Conservation (phyloP, 2,888 invertebrate genomes). For the Tachina grossa region DNA sequence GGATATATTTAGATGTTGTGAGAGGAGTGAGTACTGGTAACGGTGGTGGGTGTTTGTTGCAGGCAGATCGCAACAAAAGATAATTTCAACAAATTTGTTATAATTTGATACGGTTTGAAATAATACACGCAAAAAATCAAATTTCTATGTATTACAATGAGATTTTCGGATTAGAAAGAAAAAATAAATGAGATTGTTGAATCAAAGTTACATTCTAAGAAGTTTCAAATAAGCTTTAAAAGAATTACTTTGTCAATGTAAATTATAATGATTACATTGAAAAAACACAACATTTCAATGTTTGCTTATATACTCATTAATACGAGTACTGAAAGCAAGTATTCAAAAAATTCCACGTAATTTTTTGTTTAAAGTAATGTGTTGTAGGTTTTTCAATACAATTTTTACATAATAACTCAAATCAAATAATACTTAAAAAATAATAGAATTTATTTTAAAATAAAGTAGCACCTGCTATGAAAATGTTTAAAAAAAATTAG, state of each 20-base stretch:
- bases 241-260: not conserved
- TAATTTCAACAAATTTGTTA: constrained; percentile 70
- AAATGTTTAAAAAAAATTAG: too few relatives aligned
- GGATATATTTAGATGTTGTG: not conserved
- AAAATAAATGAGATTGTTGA: not conserved
- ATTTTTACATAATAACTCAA: too few relatives aligned
- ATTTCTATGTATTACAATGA: constrained; percentile 17
- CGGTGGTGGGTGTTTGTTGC: constrained; percentile 11
- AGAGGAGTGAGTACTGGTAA: not conserved
- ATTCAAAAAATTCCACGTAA: too few relatives aligned
- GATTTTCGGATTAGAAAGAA: constrained; percentile 1
- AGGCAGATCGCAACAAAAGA: constrained; percentile 59
- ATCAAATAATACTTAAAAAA: too few relatives aligned
- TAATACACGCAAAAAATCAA: constrained; percentile 60
- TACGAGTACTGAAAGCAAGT: too few relatives aligned
- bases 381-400: too few relatives aligned
- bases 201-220: not conserved
- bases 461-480: too few relatives aligned
- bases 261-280: not conserved
- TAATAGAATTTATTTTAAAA: too few relatives aligned
- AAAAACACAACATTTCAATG: too few relatives aligned
- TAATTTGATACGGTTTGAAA: constrained; percentile 60
- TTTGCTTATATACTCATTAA: too few relatives aligned
- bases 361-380: too few relatives aligned
- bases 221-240: not conserved